Conservation (phyloP, 2,888 invertebrate species). For the Unio delphinus region DNA sequence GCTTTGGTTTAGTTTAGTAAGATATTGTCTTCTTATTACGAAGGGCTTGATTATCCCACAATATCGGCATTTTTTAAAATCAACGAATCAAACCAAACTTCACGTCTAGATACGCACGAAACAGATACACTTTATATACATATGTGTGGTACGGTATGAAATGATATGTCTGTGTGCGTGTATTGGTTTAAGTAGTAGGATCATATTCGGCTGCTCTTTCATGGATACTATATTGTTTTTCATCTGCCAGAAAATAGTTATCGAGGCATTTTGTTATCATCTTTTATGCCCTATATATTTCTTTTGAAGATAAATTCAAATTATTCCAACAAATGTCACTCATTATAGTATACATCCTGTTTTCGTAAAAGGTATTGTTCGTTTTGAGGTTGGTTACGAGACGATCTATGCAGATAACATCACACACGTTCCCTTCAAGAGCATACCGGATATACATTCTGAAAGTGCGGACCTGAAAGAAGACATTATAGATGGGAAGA, state of each 20-base stretch:
- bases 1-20: too few species aligned
- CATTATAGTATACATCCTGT: not conserved
- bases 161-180: too few species aligned
- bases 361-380: constrained; percentile 20
- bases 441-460: constrained; percentile 8
- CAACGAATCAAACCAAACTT: too few species aligned
- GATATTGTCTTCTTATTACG: too few species aligned
- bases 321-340: not conserved
- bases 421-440: constrained; percentile 3
- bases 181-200: too few species aligned
- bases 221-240: too few species aligned
- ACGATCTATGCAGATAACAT: constrained; percentile 6
- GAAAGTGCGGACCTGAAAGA: constrained; percentile 11
- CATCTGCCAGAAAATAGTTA: not conserved
- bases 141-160: too few species aligned
- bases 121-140: too few species aligned
- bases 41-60: too few species aligned
- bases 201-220: too few species aligned
- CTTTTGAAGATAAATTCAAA: not conserved
- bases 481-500: constrained; percentile 26
- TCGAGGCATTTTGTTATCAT: not conserved
- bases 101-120: too few species aligned
- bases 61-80: too few species aligned
- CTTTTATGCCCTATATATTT: not conserved
- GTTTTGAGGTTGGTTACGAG: constrained; percentile 15